Conservation (phyloP, 2,888 invertebrate genomes). For the Nemoura dubitans region DNA sequence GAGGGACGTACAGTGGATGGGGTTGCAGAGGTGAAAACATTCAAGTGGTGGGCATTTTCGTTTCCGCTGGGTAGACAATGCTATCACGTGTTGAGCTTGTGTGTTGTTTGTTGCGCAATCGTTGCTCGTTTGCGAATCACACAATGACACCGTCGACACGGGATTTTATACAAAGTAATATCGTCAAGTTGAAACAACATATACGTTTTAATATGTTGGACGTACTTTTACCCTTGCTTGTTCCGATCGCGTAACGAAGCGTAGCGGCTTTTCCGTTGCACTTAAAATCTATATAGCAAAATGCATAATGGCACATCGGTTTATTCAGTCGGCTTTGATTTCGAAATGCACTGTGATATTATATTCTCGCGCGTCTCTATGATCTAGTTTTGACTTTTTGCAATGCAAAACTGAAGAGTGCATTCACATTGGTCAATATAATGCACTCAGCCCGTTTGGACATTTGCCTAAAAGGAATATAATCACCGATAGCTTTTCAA, state of each 20-base stretch:
- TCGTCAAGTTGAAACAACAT: too few relatives aligned
- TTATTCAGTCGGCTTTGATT: not conserved
- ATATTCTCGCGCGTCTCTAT: not conserved
- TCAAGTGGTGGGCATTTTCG: conserved; percentile 10
- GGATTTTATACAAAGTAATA: not conserved
- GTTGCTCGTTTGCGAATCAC: too few relatives aligned
- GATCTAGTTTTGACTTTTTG: not conserved
- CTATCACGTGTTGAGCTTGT: not conserved
- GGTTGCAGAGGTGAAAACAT: conserved; percentile 38
- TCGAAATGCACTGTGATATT: not conserved
- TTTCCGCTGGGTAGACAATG: not conserved
- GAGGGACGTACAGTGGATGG: too few relatives aligned
- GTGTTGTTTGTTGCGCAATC: not conserved
- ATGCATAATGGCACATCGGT: too few relatives aligned
- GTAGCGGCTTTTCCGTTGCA: too few relatives aligned
- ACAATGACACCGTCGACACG: not conserved
- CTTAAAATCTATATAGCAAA: too few relatives aligned
- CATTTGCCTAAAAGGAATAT: not conserved
- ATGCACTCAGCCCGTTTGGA: not conserved
- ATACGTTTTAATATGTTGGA: too few relatives aligned
- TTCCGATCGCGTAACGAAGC: too few relatives aligned
- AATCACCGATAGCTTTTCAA: not conserved
- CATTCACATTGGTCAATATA: not conserved
- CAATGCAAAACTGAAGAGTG: not conserved
- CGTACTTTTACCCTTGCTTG: too few relatives aligned